Evolutionary conservation across 2,113 vertebrate species (phyloP).

Genomic region (Ciconia maguari): DNA sequence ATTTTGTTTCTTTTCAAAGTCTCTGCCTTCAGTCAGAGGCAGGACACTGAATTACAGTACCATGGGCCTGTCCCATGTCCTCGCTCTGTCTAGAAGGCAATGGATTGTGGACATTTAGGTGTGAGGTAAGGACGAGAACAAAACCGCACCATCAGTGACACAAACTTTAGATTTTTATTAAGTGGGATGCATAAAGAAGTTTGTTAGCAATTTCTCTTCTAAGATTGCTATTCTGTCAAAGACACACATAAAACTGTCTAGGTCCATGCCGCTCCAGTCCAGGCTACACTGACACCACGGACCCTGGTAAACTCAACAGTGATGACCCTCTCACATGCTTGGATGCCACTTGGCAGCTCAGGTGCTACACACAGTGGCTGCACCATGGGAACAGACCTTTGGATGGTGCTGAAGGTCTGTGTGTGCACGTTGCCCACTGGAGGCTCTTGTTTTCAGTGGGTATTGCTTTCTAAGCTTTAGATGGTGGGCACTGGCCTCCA

Average conservation of each 20-base stretch:
- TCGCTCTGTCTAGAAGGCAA: not conserved
- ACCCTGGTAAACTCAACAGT: fast-evolving
- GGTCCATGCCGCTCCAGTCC: not conserved
- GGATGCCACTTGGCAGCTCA: not conserved
- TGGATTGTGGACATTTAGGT: not conserved
- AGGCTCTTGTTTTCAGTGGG: not conserved
- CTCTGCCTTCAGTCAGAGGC: not conserved
- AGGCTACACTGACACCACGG: not conserved
- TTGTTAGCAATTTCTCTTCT: not conserved
- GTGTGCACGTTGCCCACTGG: too few species aligned
- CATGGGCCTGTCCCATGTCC: not conserved
- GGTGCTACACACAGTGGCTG: not conserved
- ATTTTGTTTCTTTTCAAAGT: not conserved
- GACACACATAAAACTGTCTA: fast-evolving
- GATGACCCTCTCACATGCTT: not conserved
- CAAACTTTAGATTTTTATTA: not conserved
- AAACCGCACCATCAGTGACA: not conserved
- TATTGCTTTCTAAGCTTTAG: not conserved
- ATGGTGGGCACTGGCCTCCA: not conserved
- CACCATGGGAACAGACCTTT: not conserved
- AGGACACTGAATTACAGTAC: not conserved
- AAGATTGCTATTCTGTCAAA: not conserved
- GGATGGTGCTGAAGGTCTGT: not conserved
- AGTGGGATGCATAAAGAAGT: not conserved
- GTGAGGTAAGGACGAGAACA: not conserved